Evolutionary conservation across 2,797 vertebrate species (phyloP).

Genomic region (Vespertilio murinus): DNA sequence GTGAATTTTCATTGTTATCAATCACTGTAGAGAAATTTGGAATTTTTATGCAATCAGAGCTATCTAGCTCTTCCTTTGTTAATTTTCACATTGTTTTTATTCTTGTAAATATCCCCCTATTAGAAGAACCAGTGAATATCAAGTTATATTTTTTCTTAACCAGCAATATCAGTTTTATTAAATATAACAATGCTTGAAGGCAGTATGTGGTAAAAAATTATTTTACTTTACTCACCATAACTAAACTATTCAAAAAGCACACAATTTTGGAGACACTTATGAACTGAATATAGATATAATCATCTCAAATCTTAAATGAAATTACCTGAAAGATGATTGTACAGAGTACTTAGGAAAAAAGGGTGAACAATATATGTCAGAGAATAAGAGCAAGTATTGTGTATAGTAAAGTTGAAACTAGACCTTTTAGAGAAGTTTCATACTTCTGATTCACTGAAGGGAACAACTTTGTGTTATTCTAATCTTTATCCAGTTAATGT

Average conservation of each 20-base stretch:
- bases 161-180: background rate
- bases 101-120: background rate
- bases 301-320: constrained; percentile 16
- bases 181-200: constrained; percentile 30
- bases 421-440: constrained; percentile 22
- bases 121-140: constrained; percentile 5
- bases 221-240: constrained; percentile 19
- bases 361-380: background rate
- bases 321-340: constrained; percentile 21
- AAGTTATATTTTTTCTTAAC: constrained; percentile 27
- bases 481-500: constrained; percentile 17
- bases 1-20: background rate
- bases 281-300: constrained; percentile 18
- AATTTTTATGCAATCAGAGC: constrained; percentile 31
- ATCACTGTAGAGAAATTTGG: background rate
- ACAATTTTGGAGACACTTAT: background rate
- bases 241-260: background rate
- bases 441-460: constrained; percentile 26
- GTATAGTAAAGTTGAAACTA: constrained; percentile 41
- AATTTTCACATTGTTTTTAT: background rate
- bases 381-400: constrained; percentile 21
- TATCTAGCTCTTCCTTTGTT: background rate
- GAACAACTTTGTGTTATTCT: constrained; percentile 6
- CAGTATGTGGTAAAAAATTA: background rate
- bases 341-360: constrained; percentile 34